These are phyloP conservation scores for Philonicus albiceps DNA, from an alignment of 2,888 invertebrate genomes.

Conservation along the genomic window DNA sequence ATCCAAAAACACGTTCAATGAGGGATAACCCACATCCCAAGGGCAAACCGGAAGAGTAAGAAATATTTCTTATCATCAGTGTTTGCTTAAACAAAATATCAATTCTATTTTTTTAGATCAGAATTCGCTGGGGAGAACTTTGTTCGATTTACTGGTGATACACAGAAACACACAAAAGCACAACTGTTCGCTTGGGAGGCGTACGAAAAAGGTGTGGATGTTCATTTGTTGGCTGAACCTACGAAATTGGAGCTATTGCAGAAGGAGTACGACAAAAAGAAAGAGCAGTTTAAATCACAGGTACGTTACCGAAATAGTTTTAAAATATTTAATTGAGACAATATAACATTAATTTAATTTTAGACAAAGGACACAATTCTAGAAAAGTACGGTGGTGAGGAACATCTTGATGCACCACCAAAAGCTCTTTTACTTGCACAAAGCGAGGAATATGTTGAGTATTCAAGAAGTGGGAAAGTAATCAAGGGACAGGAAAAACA, in stretches of 20 bases:
- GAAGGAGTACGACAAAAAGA: conserved; percentile 88
- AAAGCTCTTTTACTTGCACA: conserved; percentile 87
- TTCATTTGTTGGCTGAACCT: conserved; percentile 95
- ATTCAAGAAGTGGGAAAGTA: conserved; percentile 90
- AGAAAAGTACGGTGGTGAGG: conserved; percentile 94
- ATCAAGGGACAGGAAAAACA: conserved; percentile 88
- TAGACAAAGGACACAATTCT: conserved; percentile 84
- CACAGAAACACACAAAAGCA: conserved; percentile 85
- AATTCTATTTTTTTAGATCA: conserved; percentile 60
- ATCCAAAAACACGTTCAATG: conserved; percentile 99
- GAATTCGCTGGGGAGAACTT: conserved; percentile 97
- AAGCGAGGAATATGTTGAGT: conserved; percentile 95
- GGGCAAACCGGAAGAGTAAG: conserved; percentile 69
- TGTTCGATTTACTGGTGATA: conserved; percentile 93
- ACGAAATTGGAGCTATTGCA: conserved; percentile 94
- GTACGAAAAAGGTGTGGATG: conserved; percentile 89
- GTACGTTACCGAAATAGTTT: neutral
- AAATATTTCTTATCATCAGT: conserved; percentile 42
- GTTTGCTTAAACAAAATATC: neutral
- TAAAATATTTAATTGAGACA: neutral
- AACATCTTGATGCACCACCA: conserved; percentile 88
- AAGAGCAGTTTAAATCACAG: conserved; percentile 83
- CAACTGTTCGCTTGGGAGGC: conserved; percentile 99
- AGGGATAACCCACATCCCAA: conserved; percentile 90
- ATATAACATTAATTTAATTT: conserved; percentile 63